phyloP scores from a whole-genome alignment of 2,797 vertebrate species.

The Perodicticus potto region DNA sequence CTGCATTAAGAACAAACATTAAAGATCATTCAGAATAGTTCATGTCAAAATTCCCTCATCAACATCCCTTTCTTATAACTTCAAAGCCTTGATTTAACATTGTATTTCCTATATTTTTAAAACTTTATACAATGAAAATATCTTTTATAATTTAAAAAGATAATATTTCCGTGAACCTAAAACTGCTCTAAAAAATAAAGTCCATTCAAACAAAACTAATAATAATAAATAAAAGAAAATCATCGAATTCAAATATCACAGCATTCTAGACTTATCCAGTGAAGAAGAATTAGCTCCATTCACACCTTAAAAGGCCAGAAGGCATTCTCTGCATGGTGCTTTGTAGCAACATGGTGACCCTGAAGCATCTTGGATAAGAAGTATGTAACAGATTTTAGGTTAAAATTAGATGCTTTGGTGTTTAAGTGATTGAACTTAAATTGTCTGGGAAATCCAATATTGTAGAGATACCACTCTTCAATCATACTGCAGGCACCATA shows the following conservation, averaged over 20 bases:
- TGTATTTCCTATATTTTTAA: constrained; percentile 18
- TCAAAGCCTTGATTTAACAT: neutral
- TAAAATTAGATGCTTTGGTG: constrained; percentile 50
- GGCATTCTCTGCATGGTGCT: neutral
- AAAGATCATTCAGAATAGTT: neutral
- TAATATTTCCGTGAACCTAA: neutral
- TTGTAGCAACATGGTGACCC: neutral
- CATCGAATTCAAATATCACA: neutral
- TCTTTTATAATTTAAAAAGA: constrained; percentile 46
- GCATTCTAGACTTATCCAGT: neutral
- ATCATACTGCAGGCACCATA: neutral
- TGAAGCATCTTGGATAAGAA: constrained; percentile 16
- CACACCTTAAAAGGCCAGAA: neutral
- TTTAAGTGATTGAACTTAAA: constrained; percentile 56
- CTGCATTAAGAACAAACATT: neutral
- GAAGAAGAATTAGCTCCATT: neutral
- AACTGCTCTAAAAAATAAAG: neutral
- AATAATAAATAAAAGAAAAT: neutral
- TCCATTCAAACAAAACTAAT: neutral
- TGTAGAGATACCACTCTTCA: constrained; percentile 9
- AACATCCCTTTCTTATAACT: neutral
- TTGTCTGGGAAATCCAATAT: neutral
- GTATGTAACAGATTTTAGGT: neutral
- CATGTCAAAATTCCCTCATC: constrained; percentile 15
- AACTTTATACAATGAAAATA: neutral